Evolutionary conservation across 2,797 vertebrate species (phyloP), one percentile per base, ranked within the genome.

Genomic region (Leucoraja ocellata): DNA sequence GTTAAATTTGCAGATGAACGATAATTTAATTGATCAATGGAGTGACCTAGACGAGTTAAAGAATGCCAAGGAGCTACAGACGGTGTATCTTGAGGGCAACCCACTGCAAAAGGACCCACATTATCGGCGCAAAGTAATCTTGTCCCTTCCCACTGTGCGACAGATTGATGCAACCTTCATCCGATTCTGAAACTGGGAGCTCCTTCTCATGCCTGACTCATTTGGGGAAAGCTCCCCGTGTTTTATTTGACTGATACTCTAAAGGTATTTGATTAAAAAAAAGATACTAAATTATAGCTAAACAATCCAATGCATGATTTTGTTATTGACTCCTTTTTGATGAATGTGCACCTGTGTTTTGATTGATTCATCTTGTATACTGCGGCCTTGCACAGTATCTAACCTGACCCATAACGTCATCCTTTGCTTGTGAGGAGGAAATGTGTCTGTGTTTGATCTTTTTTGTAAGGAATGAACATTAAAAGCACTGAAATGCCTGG

Each of bases 111-210:
- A 98, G 95, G 99, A 99, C 94, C 98, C 98, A 0, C 99, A 99
- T 95, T 99, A 99, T 96, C 96, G 99, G 94, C 97, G 98, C 94
- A 99, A 99, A 96, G 97, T 99, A 95, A 99, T 99, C 98, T 95
- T 99, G 96, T 97, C 99, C 0, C 96, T 99, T 93, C 99, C 99
- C 0, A 98, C 95, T 0, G 98, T 99, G 58, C 98, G 98, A 96
- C 99, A 99, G 97, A 99, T 99, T 0, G 99, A 99, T 0, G 99
- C 99, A 93, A 99, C 98, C 0, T 99, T 98, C 93, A 99, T 99
- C 94, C 96, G 99, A 94, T 99, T 99, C 97, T 99, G 97, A 99
- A 94, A 93, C 23, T 13, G 58, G 23, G 36, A 91, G 65, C 9
- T 18, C 10, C 39, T 91, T 32, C 90, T 73, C 71, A 54, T 46